phyloP scores from a whole-genome alignment of 2,113 vertebrate genomes.

The Calyptomena viridis region DNA sequence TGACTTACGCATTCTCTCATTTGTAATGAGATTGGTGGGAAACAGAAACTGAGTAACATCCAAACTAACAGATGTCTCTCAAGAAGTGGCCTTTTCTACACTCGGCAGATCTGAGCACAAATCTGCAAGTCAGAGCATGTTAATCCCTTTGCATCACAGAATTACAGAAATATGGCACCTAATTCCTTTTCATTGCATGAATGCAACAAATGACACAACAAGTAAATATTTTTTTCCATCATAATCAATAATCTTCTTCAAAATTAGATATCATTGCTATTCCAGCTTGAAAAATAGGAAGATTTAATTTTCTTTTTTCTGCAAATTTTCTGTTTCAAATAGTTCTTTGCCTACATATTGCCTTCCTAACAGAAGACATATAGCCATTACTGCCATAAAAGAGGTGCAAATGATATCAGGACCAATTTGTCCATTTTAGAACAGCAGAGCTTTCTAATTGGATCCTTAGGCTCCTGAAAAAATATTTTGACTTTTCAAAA shows the following conservation, averaged over 20 bases:
- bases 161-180: not conserved
- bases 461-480: not conserved
- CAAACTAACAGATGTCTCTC: constrained; percentile 7
- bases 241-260: not conserved
- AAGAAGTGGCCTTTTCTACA: not conserved
- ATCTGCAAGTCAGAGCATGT: not conserved
- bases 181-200: not conserved
- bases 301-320: not conserved
- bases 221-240: not conserved
- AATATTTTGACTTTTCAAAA: not conserved
- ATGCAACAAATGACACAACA: not conserved
- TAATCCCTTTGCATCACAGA: not conserved
- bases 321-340: not conserved
- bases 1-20: not conserved
- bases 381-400: not conserved
- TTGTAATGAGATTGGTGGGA: not conserved
- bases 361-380: not conserved
- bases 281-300: not conserved
- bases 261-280: not conserved
- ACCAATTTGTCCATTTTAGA: not conserved
- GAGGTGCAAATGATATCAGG: not conserved
- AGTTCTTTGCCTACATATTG: not conserved
- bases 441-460: not conserved
- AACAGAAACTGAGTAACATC: not conserved
- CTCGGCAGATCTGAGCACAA: not conserved